phyloP scores from a whole-genome alignment of 2,888 invertebrate species.

The Agrilus biguttatus region DNA sequence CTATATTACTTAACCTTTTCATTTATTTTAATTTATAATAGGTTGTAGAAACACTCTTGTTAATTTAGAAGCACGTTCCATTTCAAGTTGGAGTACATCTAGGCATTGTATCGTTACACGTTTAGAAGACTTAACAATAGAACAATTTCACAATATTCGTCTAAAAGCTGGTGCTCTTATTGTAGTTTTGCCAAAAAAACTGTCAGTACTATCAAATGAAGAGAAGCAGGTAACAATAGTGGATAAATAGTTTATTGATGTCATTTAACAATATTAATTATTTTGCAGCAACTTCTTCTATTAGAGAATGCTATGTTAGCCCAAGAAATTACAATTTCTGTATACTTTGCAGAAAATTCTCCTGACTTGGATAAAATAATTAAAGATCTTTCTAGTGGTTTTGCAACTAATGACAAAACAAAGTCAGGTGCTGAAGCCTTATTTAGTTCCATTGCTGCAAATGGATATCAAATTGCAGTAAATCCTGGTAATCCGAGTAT shows the following conservation, averaged over 20 bases:
- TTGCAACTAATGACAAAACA: slow-evolving; percentile 52
- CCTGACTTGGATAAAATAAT: slow-evolving; percentile 60
- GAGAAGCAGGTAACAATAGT: slow-evolving; percentile 47
- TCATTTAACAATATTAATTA: slow-evolving; percentile 1
- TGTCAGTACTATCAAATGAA: slow-evolving; percentile 46
- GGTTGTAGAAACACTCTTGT: slow-evolving; percentile 77
- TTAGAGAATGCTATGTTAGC: slow-evolving; percentile 72
- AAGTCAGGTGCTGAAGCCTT: slow-evolving; percentile 73
- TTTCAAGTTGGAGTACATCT: slow-evolving; percentile 73
- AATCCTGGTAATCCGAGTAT: slow-evolving; percentile 55
- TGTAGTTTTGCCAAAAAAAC: slow-evolving; percentile 65
- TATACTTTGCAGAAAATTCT: slow-evolving; percentile 74
- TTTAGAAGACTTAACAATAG: slow-evolving; percentile 65
- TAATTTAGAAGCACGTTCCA: slow-evolving; percentile 77
- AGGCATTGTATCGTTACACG: slow-evolving; percentile 77
- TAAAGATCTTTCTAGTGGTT: slow-evolving; percentile 55
- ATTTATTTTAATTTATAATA: slow-evolving; percentile 20
- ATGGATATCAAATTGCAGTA: slow-evolving; percentile 88
- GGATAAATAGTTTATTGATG: background rate
- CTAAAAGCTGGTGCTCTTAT: slow-evolving; percentile 74
- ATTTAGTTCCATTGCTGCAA: slow-evolving; percentile 76
- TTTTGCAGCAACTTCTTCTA: slow-evolving; percentile 50
- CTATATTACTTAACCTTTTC: background rate
- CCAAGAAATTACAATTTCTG: slow-evolving; percentile 69
- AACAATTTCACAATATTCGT: slow-evolving; percentile 60